Evolutionary conservation across 2,888 invertebrate genomes (phyloP).

Genomic region (Drosophila eohydei): DNA sequence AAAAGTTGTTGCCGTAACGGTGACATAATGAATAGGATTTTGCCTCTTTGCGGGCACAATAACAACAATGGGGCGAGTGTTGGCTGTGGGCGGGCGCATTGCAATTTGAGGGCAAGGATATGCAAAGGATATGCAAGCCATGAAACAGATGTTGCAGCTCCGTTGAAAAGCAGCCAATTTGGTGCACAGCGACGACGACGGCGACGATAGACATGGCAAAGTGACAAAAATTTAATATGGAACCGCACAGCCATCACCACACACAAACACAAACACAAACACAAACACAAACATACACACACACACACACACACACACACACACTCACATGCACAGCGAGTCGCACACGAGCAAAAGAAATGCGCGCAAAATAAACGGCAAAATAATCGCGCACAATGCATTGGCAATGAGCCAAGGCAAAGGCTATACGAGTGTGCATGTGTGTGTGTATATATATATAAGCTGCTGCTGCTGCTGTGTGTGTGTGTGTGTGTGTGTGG

Average conservation of each 20-base stretch:
- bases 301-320: conserved; percentile 5
- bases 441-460: conserved; percentile 7
- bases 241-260: conserved; percentile 29
- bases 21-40: conserved; percentile 80
- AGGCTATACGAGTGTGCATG: conserved; percentile 17
- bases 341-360: conserved; percentile 48
- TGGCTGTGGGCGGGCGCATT: conserved; percentile 20
- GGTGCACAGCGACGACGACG: conserved; percentile 31
- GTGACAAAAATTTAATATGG: conserved; percentile 83
- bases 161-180: conserved; percentile 84
- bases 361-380: conserved; percentile 79
- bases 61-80: conserved; percentile 29
- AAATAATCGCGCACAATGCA: conserved; percentile 82
- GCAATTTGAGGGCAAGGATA: conserved; percentile 74
- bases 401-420: conserved; percentile 76
- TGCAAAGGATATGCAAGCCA: conserved; percentile 71
- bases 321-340: not conserved
- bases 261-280: not conserved
- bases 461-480: not conserved
- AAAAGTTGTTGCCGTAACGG: conserved; percentile 58
- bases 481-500: conserved; percentile 31
- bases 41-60: conserved; percentile 67
- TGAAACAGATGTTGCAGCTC: conserved; percentile 81
- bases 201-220: conserved; percentile 77
- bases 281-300: too few relatives aligned